Base-by-base conservation (phyloP, 2,888 invertebrate genomes). In the Unio pictorum region DNA sequence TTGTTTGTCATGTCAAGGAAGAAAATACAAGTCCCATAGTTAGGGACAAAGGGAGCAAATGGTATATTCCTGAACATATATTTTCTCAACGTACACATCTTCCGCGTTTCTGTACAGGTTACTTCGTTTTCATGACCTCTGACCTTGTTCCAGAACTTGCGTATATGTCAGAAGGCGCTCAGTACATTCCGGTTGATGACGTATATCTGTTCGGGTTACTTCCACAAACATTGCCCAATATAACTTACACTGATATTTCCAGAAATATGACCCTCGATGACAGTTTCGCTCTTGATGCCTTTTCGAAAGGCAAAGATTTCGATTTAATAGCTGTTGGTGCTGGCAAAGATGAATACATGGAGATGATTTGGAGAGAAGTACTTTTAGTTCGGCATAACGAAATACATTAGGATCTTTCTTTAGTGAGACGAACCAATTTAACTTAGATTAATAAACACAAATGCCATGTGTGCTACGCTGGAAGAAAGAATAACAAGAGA, bases 241-340 rank as follows among this genome's bases (percentile, higher is more conserved):
- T 84, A 17, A 70, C 75, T 11, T 83, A 78, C 68, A 72, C 85
- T 26, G 77, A 83, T 69, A 68, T 97, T 77, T 92, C 96, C 11
- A 96, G 96, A 91, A 97, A 97, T 90, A 96, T 97, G 70, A 96
- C 95, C 6, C 92, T 97, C 66, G 96, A 95, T 58, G 76, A 75
- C 64, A 76, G 76, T 55, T 62, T 66, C 54, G 82, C 76, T 61
- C 59, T 81, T 45, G 60, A 77, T 45, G 74, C 78, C 45, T 84
- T 82, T 56, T 61, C 73, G 58, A 69, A 69, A 8, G 61, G 66
- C 4, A 66, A 68, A 7, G 66, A 61, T 28, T 60, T 68, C 20
- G 15, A 67, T 20, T 66, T 68, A 55, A 62, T 79, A 6, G 77
- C 65, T 54, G 64, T 74, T 7, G 65, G 61, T 45, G 77, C 78